These are phyloP conservation scores for Lathamus discolor DNA, from an alignment of 2,113 vertebrate genomes.

Conservation along the genomic window DNA sequence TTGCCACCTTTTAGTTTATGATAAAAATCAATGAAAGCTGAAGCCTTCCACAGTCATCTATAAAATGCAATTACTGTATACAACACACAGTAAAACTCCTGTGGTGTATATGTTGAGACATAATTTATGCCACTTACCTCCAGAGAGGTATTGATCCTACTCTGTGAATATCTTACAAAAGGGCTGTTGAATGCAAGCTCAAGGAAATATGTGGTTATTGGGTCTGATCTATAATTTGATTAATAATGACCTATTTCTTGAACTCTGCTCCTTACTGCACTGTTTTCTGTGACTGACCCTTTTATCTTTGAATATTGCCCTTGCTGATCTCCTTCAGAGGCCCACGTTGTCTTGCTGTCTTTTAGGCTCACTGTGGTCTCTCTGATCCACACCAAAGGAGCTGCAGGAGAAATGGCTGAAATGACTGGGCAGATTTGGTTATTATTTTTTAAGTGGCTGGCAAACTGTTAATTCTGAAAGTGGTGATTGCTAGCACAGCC, in stretches of 20 bases:
- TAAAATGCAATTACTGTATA: slow-evolving; percentile 86
- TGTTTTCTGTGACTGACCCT: slow-evolving; percentile 39
- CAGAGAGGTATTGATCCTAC: slow-evolving; percentile 85
- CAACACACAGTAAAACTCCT: slow-evolving; percentile 80
- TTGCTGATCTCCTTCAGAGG: background rate
- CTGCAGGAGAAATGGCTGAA: background rate
- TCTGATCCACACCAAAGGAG: background rate
- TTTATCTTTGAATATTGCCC: background rate
- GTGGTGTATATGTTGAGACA: slow-evolving; percentile 79
- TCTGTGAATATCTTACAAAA: slow-evolving; percentile 79
- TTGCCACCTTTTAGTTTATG: slow-evolving; percentile 78
- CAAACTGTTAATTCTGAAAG: background rate
- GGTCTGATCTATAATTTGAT: slow-evolving; percentile 78
- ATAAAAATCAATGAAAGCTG: slow-evolving; percentile 88
- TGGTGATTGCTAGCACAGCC: background rate
- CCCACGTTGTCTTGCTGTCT: background rate
- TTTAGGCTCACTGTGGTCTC: background rate
- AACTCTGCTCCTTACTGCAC: slow-evolving; percentile 52
- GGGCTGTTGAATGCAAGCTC: slow-evolving; percentile 70
- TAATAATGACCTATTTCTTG: slow-evolving; percentile 79
- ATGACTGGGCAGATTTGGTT: background rate
- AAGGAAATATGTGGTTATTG: slow-evolving; percentile 78
- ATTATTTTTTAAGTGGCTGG: background rate
- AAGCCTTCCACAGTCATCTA: slow-evolving; percentile 82
- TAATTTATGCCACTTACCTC: slow-evolving; percentile 86